These are phyloP conservation scores for Lycia hirtaria DNA, from an alignment of 2,888 invertebrate species.

Conservation along the genomic window DNA sequence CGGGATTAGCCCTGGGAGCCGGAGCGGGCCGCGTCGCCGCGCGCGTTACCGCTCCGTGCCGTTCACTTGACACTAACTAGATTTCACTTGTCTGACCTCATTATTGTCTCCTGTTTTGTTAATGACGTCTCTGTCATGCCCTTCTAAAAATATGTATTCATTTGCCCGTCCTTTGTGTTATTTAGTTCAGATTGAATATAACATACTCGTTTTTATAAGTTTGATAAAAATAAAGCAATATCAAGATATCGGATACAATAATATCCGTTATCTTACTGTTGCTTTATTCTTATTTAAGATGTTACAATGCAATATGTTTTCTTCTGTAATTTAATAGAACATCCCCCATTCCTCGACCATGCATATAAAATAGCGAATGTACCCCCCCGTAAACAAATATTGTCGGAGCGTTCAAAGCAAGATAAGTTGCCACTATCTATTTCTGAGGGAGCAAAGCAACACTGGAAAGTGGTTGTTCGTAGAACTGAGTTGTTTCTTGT, in stretches of 20 bases:
- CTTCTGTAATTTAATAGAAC: conserved; percentile 16
- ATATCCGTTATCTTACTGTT: background rate
- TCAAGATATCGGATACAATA: too few species aligned
- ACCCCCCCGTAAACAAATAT: conserved; percentile 31
- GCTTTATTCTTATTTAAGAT: background rate
- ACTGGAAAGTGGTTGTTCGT: conserved; percentile 71
- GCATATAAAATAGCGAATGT: conserved; percentile 25
- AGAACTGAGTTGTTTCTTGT: conserved; percentile 77
- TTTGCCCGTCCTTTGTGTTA: background rate
- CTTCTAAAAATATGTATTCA: background rate
- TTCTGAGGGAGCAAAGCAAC: conserved; percentile 64
- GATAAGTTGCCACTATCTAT: conserved; percentile 60
- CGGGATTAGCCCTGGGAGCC: conserved; percentile 69
- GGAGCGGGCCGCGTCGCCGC: conserved; percentile 49
- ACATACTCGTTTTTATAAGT: too few species aligned
- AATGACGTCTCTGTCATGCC: conserved; percentile 12
- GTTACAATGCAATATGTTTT: conserved; percentile 9
- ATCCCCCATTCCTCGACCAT: conserved; percentile 8
- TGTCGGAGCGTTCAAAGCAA: conserved; percentile 38
- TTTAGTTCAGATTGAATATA: background rate
- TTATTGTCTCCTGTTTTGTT: conserved; percentile 34
- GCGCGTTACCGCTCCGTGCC: conserved; percentile 51
- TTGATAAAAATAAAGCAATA: too few species aligned
- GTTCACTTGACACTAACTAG: conserved; percentile 56
- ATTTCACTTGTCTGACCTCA: conserved; percentile 44